Evolutionary conservation across 2,113 vertebrate species (phyloP), one percentile per base, ranked within the genome.

Genomic region (Albula glossodonta): DNA sequence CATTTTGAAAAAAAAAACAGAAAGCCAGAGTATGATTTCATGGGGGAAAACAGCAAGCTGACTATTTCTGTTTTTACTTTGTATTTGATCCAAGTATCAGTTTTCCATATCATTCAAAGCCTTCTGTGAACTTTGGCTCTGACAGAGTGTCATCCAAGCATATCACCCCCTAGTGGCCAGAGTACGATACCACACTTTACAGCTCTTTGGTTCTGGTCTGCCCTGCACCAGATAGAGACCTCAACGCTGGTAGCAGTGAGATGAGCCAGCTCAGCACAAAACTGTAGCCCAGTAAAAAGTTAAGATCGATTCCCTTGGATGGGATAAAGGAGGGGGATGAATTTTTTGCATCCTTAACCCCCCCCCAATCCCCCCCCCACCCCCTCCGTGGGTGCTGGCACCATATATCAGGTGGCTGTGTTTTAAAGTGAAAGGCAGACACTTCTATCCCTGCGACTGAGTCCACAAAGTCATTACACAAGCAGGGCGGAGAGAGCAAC

Each of bases 401-500:
- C 60, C 60, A 66, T 66, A 66, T 31, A 66, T 66, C 60, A 74
- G 8, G 8, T 31, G 22, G 2, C 48, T 50, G 5, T 80, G 78
- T 50, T 80, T 80, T 80, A 80, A 80, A 50, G 78, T 50, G 41
- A 80, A 19, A 22, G 15, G 31, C 78, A 50, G 78, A 74, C 70
- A 74, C 70, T 80, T 52, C 51, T 82, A 56, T 82, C 80, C 80
- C 51, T 1, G n/a, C 5, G 51, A 25, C 51, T 53, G 49, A 82
- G 80, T 52, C 80, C 51, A 82, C 50, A 82, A 52, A 82, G 22
- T 82, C 80, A 82, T 31, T 83, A 83, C 57, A 60, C 57, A 5
- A 83, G 52, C 81, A 25, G 4, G 81, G 25, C 25, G 53, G n/a
- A 53, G 79, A 81, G 79, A 7, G 60, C n/a, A 86, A 52, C n/a